A percentile compares a stretch with the other conserved stretches of the same genome.
Conservation (phyloP, 1,140 invertebrate species). For the Idris sp. region DNA sequence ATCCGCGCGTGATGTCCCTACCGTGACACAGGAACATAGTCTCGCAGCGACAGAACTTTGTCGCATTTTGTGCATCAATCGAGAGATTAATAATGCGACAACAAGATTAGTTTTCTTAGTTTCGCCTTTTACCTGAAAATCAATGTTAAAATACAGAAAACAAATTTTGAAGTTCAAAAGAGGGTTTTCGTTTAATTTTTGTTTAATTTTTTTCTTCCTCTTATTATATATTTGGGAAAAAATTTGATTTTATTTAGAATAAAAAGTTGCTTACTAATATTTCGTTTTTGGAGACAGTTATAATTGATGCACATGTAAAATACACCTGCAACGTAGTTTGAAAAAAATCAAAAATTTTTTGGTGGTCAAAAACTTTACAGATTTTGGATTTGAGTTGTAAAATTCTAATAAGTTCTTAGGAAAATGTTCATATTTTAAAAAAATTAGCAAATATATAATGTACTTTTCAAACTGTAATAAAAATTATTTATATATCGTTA, state of each 20-base stretch:
- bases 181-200: constrained; percentile 48
- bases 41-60: constrained; percentile 52
- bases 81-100: constrained; percentile 65
- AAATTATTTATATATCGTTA: no score
- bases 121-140: constrained; percentile 74
- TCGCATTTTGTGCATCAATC: constrained; percentile 54
- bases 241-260: no score
- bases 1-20: constrained; percentile 65
- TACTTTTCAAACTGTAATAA: no score
- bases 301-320: constrained; percentile 26
- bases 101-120: constrained; percentile 70
- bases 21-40: constrained; percentile 70
- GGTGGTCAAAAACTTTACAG: no score
- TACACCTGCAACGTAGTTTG: constrained; percentile 18
- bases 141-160: constrained; percentile 68
- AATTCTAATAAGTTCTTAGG: no score
- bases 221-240: constrained; percentile 22
- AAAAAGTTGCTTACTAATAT: constrained; percentile 29
- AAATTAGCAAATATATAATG: no score
- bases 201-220: neutral
- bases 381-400: no score
- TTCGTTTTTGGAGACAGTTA: constrained; percentile 15
- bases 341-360: constrained; percentile 21
- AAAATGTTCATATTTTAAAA: no score
- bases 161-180: constrained; percentile 11